Percentiles rank a stretch among this genome's conserved stretches.
These are phyloP conservation scores for Oreocharis arfaki DNA, from an alignment of 2,113 vertebrate species.

Conservation along the genomic window DNA sequence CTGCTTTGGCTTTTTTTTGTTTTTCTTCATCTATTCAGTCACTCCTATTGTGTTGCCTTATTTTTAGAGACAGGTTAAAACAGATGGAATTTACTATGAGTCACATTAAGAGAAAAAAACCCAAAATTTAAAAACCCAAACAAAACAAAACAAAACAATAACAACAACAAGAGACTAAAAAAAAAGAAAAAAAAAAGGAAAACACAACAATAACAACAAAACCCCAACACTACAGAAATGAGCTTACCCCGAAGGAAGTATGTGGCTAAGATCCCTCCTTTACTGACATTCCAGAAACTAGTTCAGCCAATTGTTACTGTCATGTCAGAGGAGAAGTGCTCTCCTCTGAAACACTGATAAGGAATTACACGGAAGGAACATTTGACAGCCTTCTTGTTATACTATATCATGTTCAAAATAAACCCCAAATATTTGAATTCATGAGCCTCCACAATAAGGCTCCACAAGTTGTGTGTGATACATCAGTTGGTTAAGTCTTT, in stretches of 20 bases:
- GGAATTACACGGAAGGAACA: neutral
- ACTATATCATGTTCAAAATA: neutral
- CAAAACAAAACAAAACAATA: neutral
- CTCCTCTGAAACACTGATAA: neutral
- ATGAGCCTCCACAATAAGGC: neutral
- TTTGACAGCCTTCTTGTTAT: neutral
- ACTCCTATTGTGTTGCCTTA: neutral
- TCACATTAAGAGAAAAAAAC: neutral
- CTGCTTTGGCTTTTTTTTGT: neutral
- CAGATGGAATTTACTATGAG: neutral
- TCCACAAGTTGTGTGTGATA: neutral
- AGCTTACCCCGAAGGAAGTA: neutral
- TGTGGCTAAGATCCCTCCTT: neutral
- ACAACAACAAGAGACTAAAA: neutral
- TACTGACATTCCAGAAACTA: neutral
- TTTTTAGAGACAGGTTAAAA: neutral
- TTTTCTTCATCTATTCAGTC: neutral
- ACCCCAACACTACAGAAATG: neutral
- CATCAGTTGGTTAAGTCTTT: neutral
- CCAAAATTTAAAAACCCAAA: neutral
- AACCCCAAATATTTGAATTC: conserved; percentile 7
- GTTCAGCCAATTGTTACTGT: neutral
- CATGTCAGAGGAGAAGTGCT: neutral
- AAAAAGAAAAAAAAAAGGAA: neutral
- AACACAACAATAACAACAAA: neutral